Percentiles rank a stretch among this genome's conserved stretches.
These are phyloP conservation scores for Corythornis cristatus DNA, from an alignment of 2,113 vertebrate genomes.

Conservation along the genomic window DNA sequence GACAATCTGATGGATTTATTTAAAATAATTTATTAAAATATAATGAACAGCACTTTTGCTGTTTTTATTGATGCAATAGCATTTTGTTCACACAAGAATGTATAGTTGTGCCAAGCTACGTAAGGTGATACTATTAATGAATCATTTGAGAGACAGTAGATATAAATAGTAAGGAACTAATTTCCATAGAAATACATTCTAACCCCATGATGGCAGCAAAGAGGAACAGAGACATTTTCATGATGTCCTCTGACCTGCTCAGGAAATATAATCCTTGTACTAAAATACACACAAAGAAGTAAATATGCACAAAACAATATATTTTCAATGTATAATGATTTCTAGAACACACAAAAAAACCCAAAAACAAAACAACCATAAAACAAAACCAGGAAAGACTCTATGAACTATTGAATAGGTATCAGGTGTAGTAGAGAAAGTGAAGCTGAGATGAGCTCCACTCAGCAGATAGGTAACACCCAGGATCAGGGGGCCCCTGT, in stretches of 20 bases:
- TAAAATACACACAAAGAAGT: background rate
- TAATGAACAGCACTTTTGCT: constrained; percentile 51
- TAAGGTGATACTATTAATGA: constrained; percentile 39
- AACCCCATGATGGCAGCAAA: constrained; percentile 22
- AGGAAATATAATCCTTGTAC: constrained; percentile 4
- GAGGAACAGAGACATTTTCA: background rate
- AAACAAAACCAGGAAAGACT: background rate
- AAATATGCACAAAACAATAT: background rate
- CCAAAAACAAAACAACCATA: background rate
- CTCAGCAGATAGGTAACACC: no score
- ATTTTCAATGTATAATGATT: background rate
- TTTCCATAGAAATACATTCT: constrained; percentile 55
- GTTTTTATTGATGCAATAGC: background rate
- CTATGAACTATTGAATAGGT: background rate
- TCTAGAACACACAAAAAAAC: background rate
- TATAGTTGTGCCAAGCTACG: background rate
- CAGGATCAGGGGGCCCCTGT: no score
- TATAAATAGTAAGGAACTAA: constrained; percentile 15
- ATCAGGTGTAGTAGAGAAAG: no score
- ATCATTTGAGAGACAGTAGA: constrained; percentile 37
- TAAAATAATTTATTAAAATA: constrained; percentile 1
- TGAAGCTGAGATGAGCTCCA: no score
- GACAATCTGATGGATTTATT: constrained; percentile 32
- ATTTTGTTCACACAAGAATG: constrained; percentile 10
- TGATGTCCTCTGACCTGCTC: background rate